Base-by-base conservation (phyloP, 2,113 vertebrate genomes). In the Polypterus bichir region DNA sequence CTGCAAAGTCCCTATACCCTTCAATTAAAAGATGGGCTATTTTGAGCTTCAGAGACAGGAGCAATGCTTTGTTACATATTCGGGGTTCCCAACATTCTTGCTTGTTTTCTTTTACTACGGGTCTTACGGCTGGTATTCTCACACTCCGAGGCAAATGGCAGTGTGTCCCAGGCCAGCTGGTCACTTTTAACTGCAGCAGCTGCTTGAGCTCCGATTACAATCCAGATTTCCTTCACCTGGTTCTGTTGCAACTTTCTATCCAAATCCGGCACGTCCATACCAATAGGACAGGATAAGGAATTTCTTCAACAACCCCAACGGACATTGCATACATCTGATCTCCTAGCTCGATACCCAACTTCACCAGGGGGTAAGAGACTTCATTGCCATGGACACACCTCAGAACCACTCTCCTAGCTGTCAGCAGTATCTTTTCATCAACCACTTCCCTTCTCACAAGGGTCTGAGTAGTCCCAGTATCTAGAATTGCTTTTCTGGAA, bases 311-410 rank as follows among this genome's bases (percentile, higher is more conserved):
- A 27, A 61, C 60, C 7, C 48, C 49, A 7, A 61, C 60, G 2
- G 27, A 8, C 7, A 61, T 4, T 9, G 53, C 49, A 44, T 51
- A 61, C 4, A 6, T 52, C 3, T 48, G n/a, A 48, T 9, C 49
- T 48, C 8, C 11, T 5, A 64, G 47, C 1, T 10, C 44, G 3
- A 64, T 49, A 3, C 11, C 6, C 1, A 64, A 11, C 5, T 64
- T 57, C 9, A 49, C 49, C 3, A 57, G 59, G 1, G 7, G 48
- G 11, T 64, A 59, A 5, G 5, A 5, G 6, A 3, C 10, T 3
- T 46, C 56, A 49, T 64, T 57, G 4, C 63, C 63, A 64, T 64
- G 63, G 7, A 64, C 45, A 7, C 44, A 64, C 9, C 56, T 7
- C 1, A 64, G 6, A 1, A 11, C 27, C 1, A 64, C 57, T 46